Percentiles rank a stretch among this genome's conserved stretches.
These are phyloP conservation scores for Troides aeacus DNA, from an alignment of 2,888 invertebrate genomes.

Conservation along the genomic window DNA sequence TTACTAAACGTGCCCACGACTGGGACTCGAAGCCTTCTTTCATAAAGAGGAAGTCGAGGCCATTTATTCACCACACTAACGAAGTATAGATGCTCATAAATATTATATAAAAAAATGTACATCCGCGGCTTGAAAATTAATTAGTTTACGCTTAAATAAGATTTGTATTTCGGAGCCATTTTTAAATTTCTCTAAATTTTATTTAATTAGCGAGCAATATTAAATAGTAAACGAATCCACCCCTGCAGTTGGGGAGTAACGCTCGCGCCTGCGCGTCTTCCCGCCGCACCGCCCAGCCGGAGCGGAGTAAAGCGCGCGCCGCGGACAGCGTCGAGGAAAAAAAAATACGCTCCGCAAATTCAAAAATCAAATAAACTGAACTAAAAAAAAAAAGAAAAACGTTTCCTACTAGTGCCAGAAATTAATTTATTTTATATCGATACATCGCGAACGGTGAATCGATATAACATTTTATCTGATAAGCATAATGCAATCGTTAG, in stretches of 20 bases:
- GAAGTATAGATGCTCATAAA: no score
- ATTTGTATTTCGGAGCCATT: no score
- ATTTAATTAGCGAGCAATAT: no score
- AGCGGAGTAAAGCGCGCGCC: constrained; percentile 35
- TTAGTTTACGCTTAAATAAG: no score
- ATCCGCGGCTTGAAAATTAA: no score
- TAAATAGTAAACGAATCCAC: constrained; percentile 36
- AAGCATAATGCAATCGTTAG: not conserved
- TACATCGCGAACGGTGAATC: not conserved
- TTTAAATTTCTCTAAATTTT: no score
- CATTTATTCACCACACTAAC: no score
- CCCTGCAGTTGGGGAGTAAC: constrained; percentile 61
- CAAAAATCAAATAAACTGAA: constrained; percentile 24
- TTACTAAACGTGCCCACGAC: no score
- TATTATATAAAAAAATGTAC: no score
- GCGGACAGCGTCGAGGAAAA: constrained; percentile 32
- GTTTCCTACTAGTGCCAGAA: not conserved
- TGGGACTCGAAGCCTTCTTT: no score
- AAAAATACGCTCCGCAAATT: constrained; percentile 29
- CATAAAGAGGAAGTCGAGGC: no score
- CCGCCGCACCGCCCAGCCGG: constrained; percentile 52
- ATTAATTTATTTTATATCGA: constrained; percentile 7
- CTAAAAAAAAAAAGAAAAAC: constrained; percentile 5
- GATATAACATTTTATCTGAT: not conserved
- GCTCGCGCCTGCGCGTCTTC: constrained; percentile 62